These are phyloP conservation scores for Puntigrus tetrazona DNA, from an alignment of 2,113 vertebrate genomes.

Conservation along the genomic window DNA sequence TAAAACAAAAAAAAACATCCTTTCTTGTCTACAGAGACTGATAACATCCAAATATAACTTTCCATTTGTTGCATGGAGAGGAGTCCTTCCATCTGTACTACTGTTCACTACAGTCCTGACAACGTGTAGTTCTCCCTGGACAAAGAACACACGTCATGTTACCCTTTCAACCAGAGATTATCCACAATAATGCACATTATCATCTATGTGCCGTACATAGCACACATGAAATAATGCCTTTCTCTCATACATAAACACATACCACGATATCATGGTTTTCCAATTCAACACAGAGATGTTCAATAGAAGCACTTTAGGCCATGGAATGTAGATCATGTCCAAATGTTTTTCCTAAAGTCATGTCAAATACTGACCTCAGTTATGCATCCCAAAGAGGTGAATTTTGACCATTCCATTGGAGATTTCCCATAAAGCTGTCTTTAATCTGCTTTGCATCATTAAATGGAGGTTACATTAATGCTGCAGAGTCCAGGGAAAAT, in stretches of 20 bases:
- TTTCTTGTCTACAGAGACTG: too few species aligned
- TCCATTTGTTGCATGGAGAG: too few species aligned
- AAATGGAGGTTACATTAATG: slow-evolving; percentile 51
- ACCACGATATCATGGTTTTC: background rate
- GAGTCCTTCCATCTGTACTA: too few species aligned
- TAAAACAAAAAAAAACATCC: too few species aligned
- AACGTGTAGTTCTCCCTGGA: slow-evolving; percentile 53
- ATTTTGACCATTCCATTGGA: slow-evolving; percentile 8
- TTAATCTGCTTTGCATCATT: slow-evolving; percentile 61
- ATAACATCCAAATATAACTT: too few species aligned
- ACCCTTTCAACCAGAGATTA: slow-evolving; percentile 3
- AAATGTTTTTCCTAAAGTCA: background rate
- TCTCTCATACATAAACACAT: background rate
- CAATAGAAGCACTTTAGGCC: background rate
- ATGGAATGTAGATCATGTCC: background rate
- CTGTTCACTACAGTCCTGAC: too few species aligned
- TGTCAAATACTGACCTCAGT: background rate
- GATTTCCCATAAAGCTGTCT: slow-evolving; percentile 37
- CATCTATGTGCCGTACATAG: slow-evolving; percentile 62
- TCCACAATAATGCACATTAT: slow-evolving; percentile 55
- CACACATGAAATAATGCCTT: background rate
- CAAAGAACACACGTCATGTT: slow-evolving; percentile 49
- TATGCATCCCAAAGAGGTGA: background rate
- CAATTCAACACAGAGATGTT: background rate
- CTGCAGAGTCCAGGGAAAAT: slow-evolving; percentile 50